Percentiles rank a stretch among this genome's conserved stretches.
Conservation (phyloP, 2,113 vertebrate species). For the Callospermophilus lateralis region DNA sequence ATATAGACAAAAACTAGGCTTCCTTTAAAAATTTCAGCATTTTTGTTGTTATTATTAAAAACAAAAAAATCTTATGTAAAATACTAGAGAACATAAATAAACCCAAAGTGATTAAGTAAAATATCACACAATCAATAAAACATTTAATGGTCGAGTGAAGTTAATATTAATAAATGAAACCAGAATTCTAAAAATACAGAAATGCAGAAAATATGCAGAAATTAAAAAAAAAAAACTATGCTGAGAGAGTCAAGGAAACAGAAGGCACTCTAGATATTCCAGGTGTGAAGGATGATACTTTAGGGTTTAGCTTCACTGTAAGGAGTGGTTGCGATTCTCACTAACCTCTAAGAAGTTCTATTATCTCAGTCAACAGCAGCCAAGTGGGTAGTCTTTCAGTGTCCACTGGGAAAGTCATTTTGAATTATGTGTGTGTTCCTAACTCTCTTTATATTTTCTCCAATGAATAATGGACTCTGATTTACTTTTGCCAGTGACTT, state of each 20-base stretch:
- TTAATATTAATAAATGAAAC: background rate
- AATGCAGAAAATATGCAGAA: no score
- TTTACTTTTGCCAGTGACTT: background rate
- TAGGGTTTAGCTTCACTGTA: background rate
- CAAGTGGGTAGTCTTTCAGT: background rate
- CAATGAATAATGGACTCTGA: background rate
- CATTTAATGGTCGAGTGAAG: background rate
- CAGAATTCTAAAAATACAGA: background rate
- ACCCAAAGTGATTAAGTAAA: background rate
- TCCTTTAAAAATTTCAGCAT: background rate
- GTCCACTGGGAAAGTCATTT: background rate
- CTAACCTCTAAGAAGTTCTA: background rate
- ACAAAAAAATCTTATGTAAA: background rate
- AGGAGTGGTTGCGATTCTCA: conserved; percentile 2
- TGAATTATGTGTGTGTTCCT: background rate
- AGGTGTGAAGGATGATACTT: background rate
- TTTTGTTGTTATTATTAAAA: background rate
- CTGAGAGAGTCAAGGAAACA: background rate
- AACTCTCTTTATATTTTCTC: background rate
- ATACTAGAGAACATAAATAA: background rate
- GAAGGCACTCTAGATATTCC: background rate
- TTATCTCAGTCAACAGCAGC: background rate
- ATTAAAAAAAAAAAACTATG: background rate
- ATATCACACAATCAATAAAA: background rate
- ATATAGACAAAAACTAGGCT: background rate